These are phyloP conservation scores for Heliconius erato DNA, from an alignment of 2,888 invertebrate genomes.

Conservation along the genomic window DNA sequence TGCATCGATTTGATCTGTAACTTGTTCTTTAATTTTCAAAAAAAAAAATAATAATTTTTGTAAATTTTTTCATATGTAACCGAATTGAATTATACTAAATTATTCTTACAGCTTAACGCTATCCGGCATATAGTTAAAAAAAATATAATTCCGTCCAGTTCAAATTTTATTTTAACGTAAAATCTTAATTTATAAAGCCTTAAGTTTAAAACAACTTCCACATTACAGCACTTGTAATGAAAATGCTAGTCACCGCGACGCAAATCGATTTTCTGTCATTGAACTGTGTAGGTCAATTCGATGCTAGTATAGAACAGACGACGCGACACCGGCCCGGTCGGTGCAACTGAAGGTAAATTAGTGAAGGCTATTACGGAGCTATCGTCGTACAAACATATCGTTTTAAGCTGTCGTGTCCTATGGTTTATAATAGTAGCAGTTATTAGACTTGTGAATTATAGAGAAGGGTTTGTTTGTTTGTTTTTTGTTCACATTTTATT, in stretches of 20 bases:
- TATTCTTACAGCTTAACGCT: too few relatives aligned
- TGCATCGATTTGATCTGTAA: neutral
- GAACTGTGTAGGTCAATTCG: conserved; percentile 32
- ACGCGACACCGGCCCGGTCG: conserved; percentile 16
- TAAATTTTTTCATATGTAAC: too few relatives aligned
- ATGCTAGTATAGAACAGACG: conserved; percentile 19
- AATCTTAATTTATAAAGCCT: neutral
- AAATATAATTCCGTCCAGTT: neutral
- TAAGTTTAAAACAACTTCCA: neutral
- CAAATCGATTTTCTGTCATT: conserved; percentile 35
- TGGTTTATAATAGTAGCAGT: neutral
- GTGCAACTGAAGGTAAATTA: conserved; percentile 29
- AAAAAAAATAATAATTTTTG: neutral
- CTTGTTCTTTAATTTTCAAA: neutral
- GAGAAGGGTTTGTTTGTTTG: too few relatives aligned
- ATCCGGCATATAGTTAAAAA: neutral
- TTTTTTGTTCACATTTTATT: too few relatives aligned
- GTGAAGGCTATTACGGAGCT: conserved; percentile 23
- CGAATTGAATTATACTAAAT: too few relatives aligned
- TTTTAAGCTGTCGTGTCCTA: neutral
- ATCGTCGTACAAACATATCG: conserved; percentile 25
- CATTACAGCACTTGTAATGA: conserved; percentile 5
- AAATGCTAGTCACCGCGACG: conserved; percentile 22
- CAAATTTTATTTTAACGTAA: neutral
- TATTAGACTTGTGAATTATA: neutral